Evolutionary conservation across 2,888 invertebrate genomes (phyloP), one percentile per base, ranked within the genome.

Genomic region (Drosophila antonietae): DNA sequence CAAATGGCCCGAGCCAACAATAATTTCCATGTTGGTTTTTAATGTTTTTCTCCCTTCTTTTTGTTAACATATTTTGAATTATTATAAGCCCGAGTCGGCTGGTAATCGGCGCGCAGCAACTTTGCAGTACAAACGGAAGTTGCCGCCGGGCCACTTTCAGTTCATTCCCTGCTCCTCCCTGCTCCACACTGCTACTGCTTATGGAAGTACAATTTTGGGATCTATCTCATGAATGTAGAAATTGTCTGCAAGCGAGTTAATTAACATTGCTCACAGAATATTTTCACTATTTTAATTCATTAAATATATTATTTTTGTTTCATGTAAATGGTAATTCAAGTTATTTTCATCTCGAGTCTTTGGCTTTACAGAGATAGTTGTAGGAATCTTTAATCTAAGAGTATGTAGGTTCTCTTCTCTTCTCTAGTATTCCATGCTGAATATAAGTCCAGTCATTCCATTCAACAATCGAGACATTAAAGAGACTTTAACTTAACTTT

Each of bases 101-200:
- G 57, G 78, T 89, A 91, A 90, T 90, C 91, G 78, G 56, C 60
- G 39, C 44, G 60, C 20, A 20, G 52, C 65, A 62, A 44, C 64
- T 46, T 31, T 33, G 23, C 52, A 73, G 73, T 78, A 80, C 87
- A 75, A 89, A 90, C 91, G 91, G 90, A 91, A 91, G 90, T 91
- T 68, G 75, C 75, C 76, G 83, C 60, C 66, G 51, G 49, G 43
- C 61, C 64, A 43, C 71, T 59, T 41, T 6, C 52, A 1, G 35
- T 15, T 39, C 37, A 7, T 6, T 39, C 37, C 2, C 51, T 1
- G 33, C 51, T n/a, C 52, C 52, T 6, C 28, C 2, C 51, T 1
- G 35, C 52, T 18, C 55, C 55, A 39, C 18, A 7, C 41, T 8
- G n/a, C 41, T n/a, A 35, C 7, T 2, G 23, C 4, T 6, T 9